A percentile compares a stretch with the other conserved stretches of the same genome.
Conservation (phyloP, 2,888 invertebrate species). For the Sarcophaga subvicina region DNA sequence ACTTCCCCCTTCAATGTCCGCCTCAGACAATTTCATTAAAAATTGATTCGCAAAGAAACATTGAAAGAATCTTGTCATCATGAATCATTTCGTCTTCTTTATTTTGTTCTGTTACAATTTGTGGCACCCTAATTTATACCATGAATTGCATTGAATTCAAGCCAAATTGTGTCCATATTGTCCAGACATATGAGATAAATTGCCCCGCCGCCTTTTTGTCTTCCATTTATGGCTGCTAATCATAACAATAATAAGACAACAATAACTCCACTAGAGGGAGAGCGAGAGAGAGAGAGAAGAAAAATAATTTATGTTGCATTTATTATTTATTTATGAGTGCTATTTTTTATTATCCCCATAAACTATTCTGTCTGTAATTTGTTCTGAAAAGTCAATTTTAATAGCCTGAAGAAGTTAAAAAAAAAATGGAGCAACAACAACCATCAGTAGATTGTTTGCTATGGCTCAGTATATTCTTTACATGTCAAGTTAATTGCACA, state of each 20-base stretch:
- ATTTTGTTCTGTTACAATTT: background rate
- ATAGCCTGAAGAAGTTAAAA: background rate
- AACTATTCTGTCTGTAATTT: constrained; percentile 20
- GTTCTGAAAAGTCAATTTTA: background rate
- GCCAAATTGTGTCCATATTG: constrained; percentile 68
- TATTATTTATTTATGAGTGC: constrained; percentile 8
- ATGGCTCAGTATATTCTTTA: no score
- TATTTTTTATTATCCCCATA: no score
- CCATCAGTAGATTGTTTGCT: no score
- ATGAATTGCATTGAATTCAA: constrained; percentile 53
- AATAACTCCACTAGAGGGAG: constrained; percentile 20
- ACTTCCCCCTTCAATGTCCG: no score
- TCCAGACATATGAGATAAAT: constrained; percentile 59
- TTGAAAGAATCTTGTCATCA: no score
- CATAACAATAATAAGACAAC: constrained; percentile 21
- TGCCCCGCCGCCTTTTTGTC: constrained; percentile 47
- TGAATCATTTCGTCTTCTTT: no score
- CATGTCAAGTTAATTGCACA: no score
- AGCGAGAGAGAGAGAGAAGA: no score
- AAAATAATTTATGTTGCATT: background rate
- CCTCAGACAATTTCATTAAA: no score
- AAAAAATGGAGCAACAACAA: no score
- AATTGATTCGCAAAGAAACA: no score
- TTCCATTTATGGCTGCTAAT: constrained; percentile 46
- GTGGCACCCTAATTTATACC: constrained; percentile 24